Evolutionary conservation across 2,888 invertebrate species (phyloP), one percentile per base, ranked within the genome.

Genomic region (Thymelicus lineola): DNA sequence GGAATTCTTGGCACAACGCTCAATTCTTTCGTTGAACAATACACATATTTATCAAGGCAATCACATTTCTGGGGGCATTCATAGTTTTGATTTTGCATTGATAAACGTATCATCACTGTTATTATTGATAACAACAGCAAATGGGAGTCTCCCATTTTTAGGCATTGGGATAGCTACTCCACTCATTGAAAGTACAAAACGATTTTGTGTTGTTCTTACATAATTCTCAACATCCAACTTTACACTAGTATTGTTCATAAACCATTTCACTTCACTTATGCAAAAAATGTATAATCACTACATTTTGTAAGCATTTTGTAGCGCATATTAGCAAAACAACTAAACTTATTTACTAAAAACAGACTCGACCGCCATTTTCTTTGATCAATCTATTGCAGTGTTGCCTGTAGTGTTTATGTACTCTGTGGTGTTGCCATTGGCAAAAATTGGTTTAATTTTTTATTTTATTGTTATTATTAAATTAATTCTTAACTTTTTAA

Each of bases 1-100:
- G 97, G 97, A 86, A 97, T 94, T 89, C 95, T 93, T 76, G 97
- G 97, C 86, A 97, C 95, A 80, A 94, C 93, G 76, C 94, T 94
- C 82, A 97, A 94, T 86, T 95, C 96, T 84, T 95, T 95, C 82
- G 95, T 95, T 77, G 96, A 95, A 94, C 97, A 97, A 90, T 97
- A 96, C 73, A 97, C 96, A 86, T 96, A 96, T 79, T 94, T 94
- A 80, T 96, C 95, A 77, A 97, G 91, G 88, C 97, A 97, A 81
- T 94, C 94, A 88, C 97, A 97, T 85, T 93, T 93, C 79, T 94
- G 94, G 69, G 96, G 96, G 83, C 97, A 97, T 82, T 92, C 93
- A 82, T 90, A 83, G 78, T 77, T 89, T 83, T 90, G 90, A 78
- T 85, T 86, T 77, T 84, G 83, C 70, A 80, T 75, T 59, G 83